A percentile compares a stretch with the other conserved stretches of the same genome.
phyloP scores from a whole-genome alignment of 2,797 vertebrate genomes.

The Coregonus ussuriensis region DNA sequence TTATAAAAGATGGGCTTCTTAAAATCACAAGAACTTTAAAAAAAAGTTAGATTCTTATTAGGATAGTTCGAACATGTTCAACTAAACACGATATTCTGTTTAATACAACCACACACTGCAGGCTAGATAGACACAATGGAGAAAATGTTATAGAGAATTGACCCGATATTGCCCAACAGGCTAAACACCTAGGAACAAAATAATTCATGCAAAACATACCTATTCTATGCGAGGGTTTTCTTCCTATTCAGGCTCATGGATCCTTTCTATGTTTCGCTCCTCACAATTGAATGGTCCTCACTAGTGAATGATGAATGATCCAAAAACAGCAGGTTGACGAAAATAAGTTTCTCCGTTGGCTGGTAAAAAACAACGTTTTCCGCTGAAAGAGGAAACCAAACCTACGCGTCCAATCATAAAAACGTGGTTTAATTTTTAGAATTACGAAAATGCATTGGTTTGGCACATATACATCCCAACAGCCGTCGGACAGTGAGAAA shows the following conservation, averaged over 20 bases:
- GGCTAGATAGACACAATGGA: neutral
- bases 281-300: constrained; percentile 28
- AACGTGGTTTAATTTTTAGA: neutral
- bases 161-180: neutral
- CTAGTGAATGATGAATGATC: neutral
- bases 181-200: neutral
- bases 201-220: constrained; percentile 30
- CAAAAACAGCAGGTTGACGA: constrained; percentile 15
- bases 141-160: too few relatives aligned
- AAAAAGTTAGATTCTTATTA: neutral
- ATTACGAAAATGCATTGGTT: neutral
- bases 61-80: neutral
- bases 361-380: neutral
- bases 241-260: constrained; percentile 44
- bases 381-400: neutral
- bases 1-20: neutral
- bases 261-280: constrained; percentile 27
- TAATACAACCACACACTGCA: neutral
- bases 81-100: neutral
- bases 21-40: neutral
- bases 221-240: constrained; percentile 31
- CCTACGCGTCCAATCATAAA: neutral
- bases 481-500: constrained; percentile 21
- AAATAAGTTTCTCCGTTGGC: neutral
- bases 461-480: constrained; percentile 20